Evolutionary conservation across 2,797 vertebrate species (phyloP).

Genomic region (Schizopygopsis malacanthus): DNA sequence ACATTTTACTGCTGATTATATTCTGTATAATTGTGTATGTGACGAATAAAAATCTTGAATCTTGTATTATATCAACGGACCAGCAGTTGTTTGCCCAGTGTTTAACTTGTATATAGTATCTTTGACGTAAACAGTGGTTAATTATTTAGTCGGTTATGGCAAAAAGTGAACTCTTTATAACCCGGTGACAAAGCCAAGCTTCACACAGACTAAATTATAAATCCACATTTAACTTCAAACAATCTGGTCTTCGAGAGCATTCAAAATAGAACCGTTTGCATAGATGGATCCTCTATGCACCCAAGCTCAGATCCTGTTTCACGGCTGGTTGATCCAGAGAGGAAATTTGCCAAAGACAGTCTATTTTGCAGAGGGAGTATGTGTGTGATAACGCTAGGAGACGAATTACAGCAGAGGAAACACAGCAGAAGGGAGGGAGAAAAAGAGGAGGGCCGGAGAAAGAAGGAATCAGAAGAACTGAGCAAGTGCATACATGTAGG

Average conservation of each 20-base stretch:
- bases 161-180: not conserved
- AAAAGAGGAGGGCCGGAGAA: not conserved
- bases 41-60: too few species aligned
- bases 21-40: too few species aligned
- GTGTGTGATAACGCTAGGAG: constrained; percentile 41
- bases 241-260: not conserved
- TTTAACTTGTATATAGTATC: not conserved
- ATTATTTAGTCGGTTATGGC: not conserved
- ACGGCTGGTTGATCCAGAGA: constrained; percentile 42
- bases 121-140: not conserved
- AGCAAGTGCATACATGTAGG: not conserved
- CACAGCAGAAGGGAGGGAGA: not conserved
- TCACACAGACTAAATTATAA: not conserved
- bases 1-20: too few species aligned
- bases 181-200: constrained; percentile 6
- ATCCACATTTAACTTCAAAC: constrained; percentile 2
- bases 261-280: constrained; percentile 14
- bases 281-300: constrained; percentile 40
- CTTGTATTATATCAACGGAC: not conserved
- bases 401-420: constrained; percentile 28
- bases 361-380: constrained; percentile 29
- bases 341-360: constrained; percentile 46
- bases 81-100: not conserved
- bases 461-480: constrained; percentile 2
- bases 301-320: constrained; percentile 50